A percentile compares a stretch with the other conserved stretches of the same genome.
These are phyloP conservation scores for Aphrophora alni DNA, from an alignment of 2,888 invertebrate genomes.

Conservation along the genomic window DNA sequence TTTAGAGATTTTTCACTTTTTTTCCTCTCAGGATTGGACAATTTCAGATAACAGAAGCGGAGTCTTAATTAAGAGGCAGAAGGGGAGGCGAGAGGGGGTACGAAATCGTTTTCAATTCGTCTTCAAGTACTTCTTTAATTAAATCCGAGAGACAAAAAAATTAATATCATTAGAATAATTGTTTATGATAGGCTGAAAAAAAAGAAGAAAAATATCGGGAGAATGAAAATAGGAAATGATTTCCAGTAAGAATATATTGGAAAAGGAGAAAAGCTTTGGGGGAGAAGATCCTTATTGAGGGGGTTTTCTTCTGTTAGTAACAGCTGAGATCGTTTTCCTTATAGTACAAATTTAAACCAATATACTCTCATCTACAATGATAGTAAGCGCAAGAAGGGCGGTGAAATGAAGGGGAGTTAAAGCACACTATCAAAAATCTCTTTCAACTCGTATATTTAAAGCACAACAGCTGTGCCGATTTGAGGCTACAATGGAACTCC, in stretches of 20 bases:
- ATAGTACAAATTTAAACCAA: neutral
- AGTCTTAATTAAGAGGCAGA: neutral
- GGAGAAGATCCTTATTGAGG: neutral
- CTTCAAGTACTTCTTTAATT: constrained; percentile 2
- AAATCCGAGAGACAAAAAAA: neutral
- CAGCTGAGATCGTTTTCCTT: neutral
- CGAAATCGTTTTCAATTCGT: neutral
- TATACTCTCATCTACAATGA: neutral
- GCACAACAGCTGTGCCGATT: neutral
- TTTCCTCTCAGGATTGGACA: neutral
- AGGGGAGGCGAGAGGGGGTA: neutral
- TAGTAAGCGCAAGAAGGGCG: neutral
- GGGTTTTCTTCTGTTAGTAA: too few relatives aligned
- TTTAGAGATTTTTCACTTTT: neutral
- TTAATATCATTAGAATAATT: constrained; percentile 9
- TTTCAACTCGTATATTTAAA: neutral
- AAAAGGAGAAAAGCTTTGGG: too few relatives aligned
- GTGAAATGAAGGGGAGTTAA: neutral
- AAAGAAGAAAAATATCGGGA: neutral
- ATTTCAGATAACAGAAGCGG: neutral
- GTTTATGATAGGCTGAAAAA: neutral
- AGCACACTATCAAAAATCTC: neutral
- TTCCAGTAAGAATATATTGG: too few relatives aligned
- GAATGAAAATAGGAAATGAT: too few relatives aligned
- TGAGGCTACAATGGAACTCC: too few relatives aligned